These are phyloP conservation scores for Sterrhoptilus dennistouni DNA, from an alignment of 2,113 vertebrate genomes.

Conservation along the genomic window DNA sequence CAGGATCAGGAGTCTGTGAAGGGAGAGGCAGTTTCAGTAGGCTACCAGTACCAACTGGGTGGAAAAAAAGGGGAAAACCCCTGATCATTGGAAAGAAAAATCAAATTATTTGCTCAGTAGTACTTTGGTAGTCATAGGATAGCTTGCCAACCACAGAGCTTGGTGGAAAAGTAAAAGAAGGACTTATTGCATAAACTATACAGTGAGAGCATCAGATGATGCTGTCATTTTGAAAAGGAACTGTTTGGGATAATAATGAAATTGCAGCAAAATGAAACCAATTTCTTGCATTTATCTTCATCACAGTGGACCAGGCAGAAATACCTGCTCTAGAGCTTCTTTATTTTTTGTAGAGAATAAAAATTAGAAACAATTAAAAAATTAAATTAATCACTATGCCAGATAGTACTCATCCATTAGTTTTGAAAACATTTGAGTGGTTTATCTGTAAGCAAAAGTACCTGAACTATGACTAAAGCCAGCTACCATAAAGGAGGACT, in stretches of 20 bases:
- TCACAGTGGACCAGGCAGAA: not conserved
- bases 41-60: not conserved
- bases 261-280: not conserved
- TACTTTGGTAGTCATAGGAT: not conserved
- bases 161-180: not conserved
- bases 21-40: not conserved
- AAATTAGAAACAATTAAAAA: not conserved
- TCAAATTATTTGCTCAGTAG: not conserved
- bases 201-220: not conserved
- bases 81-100: rapidly evolving
- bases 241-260: not conserved
- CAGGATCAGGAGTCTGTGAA: not conserved
- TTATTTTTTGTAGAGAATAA: not conserved
- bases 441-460: not conserved
- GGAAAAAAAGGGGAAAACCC: not conserved
- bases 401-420: not conserved
- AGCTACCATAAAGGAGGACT: not conserved
- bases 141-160: not conserved
- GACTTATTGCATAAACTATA: not conserved
- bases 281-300: constrained; percentile 1
- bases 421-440: not conserved
- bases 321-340: not conserved
- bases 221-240: not conserved
- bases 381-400: not conserved
- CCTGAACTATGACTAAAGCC: not conserved